phyloP scores from a whole-genome alignment of 2,888 invertebrate genomes.

The Amphiduros pacificus region DNA sequence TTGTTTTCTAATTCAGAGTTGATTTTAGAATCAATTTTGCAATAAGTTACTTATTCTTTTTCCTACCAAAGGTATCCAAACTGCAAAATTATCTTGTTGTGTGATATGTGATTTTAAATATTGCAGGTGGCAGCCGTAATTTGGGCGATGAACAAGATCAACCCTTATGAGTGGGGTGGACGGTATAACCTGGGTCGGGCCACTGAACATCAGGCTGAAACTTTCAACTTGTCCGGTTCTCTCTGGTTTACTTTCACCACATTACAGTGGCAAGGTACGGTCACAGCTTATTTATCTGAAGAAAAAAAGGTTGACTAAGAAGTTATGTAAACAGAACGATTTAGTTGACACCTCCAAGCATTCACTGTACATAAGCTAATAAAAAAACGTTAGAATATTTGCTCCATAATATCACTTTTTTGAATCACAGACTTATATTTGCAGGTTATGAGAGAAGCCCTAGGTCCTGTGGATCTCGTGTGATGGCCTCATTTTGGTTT shows the following conservation, averaged over 20 bases:
- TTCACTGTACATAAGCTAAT: not conserved
- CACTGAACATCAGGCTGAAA: conserved; percentile 18
- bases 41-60: not conserved
- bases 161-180: conserved; percentile 29
- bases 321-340: no score
- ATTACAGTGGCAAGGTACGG: conserved; percentile 31
- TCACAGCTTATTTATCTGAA: no score
- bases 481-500: conserved; percentile 27
- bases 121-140: conserved; percentile 24
- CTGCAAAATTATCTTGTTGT: not conserved
- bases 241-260: conserved; percentile 31
- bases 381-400: not conserved
- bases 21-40: not conserved
- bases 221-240: conserved; percentile 23
- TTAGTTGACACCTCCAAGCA: no score
- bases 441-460: conserved; percentile 28
- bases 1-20: no score
- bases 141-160: conserved; percentile 27
- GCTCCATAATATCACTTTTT: not conserved
- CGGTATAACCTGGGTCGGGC: conserved; percentile 22
- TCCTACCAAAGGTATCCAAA: not conserved
- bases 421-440: not conserved
- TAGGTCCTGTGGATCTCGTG: conserved; percentile 16
- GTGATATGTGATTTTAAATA: not conserved
- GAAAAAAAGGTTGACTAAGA: no score